Evolutionary conservation across 2,113 vertebrate genomes (phyloP).

Genomic region (Cryptomyrus ogoouensis): DNA sequence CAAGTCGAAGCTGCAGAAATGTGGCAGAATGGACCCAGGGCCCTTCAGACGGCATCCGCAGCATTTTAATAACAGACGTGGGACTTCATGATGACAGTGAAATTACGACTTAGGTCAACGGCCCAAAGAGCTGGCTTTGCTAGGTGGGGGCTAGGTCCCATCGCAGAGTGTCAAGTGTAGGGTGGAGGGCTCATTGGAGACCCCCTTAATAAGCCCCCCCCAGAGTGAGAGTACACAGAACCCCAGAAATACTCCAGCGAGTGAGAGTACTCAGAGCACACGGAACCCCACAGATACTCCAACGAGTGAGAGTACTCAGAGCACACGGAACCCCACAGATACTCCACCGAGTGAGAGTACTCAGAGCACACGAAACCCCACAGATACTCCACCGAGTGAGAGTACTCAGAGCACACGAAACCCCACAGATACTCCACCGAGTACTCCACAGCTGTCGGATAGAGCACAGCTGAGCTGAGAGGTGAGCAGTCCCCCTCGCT

Average conservation of each 20-base stretch:
- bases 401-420: too few relatives aligned
- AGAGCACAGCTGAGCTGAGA: conserved; percentile 1
- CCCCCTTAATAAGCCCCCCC: neutral
- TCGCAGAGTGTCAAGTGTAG: neutral
- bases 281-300: too few relatives aligned
- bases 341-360: too few relatives aligned
- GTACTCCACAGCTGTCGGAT: neutral
- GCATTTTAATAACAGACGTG: neutral
- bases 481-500: neutral
- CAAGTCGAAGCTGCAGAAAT: neutral
- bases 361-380: too few relatives aligned
- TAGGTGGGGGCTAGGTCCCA: neutral
- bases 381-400: too few relatives aligned
- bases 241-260: neutral
- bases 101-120: neutral
- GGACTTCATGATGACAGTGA: neutral
- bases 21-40: neutral
- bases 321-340: too few relatives aligned
- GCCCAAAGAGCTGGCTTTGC: neutral
- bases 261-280: neutral
- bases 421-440: too few relatives aligned
- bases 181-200: neutral
- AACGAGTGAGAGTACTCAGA: too few relatives aligned
- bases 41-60: neutral
- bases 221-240: too few relatives aligned